Base-by-base conservation (phyloP, 2,888 invertebrate species). In the Aelia acuminata region DNA sequence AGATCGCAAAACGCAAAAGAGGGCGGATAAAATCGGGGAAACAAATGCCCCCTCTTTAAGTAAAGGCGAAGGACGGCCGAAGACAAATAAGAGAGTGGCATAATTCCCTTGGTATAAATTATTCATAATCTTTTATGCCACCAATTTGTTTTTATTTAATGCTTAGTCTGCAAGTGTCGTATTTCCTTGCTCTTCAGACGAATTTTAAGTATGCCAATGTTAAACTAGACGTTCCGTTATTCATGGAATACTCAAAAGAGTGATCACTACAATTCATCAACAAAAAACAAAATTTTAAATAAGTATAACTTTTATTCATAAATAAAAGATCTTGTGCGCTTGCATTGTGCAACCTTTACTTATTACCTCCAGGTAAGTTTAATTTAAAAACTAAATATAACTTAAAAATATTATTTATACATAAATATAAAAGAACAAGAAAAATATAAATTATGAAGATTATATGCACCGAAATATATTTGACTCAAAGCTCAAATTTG, bases 51-150 rank as follows among this genome's bases (percentile, higher is more conserved):
- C 43, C 80, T 80, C 80, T 35, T 75, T 80, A 80, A 80, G 43
- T 35, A n/a, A n/a, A 43, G 39, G 80, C 10, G 43, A 43, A 43
- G 80, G 80, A 80, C 11, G 22, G 1, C n/a, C 80, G 3, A 43
- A 80, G 80, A 80, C 80, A 80, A 80, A 80, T 80, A 80, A 80
- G 39, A 80, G 20, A n/a, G 80, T 80, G 18, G 80, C 80, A 80
- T 80, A 80, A 80, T 43, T 80, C 43, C 80, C 43, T 39, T 11
- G n/a, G 43, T 43, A 80, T 80, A 43, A 80, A 80, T 80, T 43
- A 80, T 80, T 80, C 80, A 80, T 80, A 80, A 80, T 80, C 39
- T 80, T 80, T 80, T 80, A 80, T 80, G 80, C 80, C 80, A 80
- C 80, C 80, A 80, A 80, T 80, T 80, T 43, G 43, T 80, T 80